These are phyloP conservation scores for Cistogaster globosa DNA, from an alignment of 2,888 invertebrate genomes.

Conservation along the genomic window DNA sequence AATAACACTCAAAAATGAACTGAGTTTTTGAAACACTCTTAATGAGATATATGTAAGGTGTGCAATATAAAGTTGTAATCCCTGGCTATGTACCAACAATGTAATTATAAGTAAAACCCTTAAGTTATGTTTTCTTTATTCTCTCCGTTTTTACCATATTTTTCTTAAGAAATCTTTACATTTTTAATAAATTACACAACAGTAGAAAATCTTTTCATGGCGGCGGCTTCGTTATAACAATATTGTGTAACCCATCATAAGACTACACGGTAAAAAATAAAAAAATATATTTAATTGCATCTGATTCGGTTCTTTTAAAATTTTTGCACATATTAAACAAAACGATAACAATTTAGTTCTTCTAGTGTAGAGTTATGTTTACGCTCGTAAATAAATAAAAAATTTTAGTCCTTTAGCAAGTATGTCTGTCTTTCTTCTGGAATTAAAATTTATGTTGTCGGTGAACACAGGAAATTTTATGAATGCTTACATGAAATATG, in stretches of 20 bases:
- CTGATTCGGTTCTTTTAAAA: neutral
- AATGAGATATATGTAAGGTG: neutral
- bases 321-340: neutral
- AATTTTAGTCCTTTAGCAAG: conserved; percentile 56
- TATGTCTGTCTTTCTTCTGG: conserved; percentile 28
- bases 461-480: conserved; percentile 78
- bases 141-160: conserved; percentile 33
- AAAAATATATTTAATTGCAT: conserved; percentile 7
- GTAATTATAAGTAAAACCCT: neutral
- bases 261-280: conserved; percentile 57
- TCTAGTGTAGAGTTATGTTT: conserved; percentile 43
- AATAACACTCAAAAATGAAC: no score
- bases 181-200: conserved; percentile 60
- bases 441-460: conserved; percentile 72
- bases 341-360: conserved; percentile 21
- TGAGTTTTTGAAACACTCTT: neutral
- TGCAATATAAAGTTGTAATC: neutral
- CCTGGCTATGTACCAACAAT: neutral
- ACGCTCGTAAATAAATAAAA: conserved; percentile 51
- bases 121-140: neutral
- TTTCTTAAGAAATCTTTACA: conserved; percentile 25
- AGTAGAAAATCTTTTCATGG: conserved; percentile 72
- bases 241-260: conserved; percentile 43
- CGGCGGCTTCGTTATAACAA: conserved; percentile 72
- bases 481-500: conserved; percentile 83